Evolutionary conservation across 1,140 invertebrate species (phyloP).

Genomic region (Scaptomyza montana): DNA sequence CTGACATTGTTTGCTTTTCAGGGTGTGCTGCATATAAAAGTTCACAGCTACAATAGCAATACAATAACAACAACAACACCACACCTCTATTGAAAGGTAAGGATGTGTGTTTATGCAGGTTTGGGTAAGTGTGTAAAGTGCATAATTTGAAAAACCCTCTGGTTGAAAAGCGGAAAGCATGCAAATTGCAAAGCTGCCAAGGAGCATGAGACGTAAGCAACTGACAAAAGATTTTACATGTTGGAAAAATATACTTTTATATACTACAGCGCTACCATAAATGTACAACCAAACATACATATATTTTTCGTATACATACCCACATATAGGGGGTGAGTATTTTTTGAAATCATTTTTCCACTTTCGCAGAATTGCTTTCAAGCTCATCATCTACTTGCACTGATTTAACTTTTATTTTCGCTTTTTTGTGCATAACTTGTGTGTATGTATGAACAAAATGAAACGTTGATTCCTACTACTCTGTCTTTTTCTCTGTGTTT

Average conservation of each 20-base stretch:
- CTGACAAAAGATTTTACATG: constrained; percentile 42
- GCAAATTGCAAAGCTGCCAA: constrained; percentile 50
- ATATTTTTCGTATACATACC: background rate
- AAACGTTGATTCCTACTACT: background rate
- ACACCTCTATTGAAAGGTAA: background rate
- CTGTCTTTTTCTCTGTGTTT: background rate
- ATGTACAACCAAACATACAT: background rate
- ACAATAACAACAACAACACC: constrained; percentile 21
- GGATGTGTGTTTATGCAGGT: background rate
- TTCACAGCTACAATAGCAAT: constrained; percentile 47
- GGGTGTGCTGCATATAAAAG: constrained; percentile 28
- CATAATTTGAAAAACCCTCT: constrained; percentile 45
- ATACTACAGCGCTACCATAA: background rate
- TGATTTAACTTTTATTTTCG: constrained; percentile 56
- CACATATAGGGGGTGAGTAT: background rate
- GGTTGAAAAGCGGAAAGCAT: constrained; percentile 49
- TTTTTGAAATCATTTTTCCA: constrained; percentile 31
- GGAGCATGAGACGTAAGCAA: constrained; percentile 23
- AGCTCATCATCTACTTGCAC: constrained; percentile 46
- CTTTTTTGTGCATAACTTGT: constrained; percentile 51
- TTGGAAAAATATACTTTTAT: background rate
- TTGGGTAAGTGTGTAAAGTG: constrained; percentile 13
- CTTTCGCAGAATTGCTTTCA: constrained; percentile 43
- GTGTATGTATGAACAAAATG: background rate
- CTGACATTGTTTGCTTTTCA: constrained; percentile 55